phyloP scores from a whole-genome alignment of 2,113 vertebrate species.

The Holacanthus passer region DNA sequence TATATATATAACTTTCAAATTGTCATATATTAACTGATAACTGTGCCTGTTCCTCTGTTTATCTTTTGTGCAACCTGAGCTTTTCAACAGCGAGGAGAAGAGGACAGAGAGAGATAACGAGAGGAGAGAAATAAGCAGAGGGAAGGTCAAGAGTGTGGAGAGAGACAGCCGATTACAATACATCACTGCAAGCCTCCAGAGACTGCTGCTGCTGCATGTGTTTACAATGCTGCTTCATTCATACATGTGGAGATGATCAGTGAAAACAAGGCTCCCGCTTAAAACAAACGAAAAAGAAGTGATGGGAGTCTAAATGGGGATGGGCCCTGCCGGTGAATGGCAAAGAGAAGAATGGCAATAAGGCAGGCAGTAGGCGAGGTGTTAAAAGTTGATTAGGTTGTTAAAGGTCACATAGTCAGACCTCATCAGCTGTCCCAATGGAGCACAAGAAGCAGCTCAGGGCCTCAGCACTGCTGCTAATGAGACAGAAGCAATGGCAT shows the following conservation, averaged over 20 bases:
- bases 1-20: constrained; percentile 10
- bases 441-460: constrained; percentile 71
- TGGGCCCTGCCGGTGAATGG: constrained; percentile 44
- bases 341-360: constrained; percentile 73
- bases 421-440: constrained; percentile 81
- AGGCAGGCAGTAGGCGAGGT: constrained; percentile 78
- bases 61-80: constrained; percentile 21
- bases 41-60: constrained; percentile 22
- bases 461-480: constrained; percentile 78
- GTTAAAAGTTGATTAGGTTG: constrained; percentile 89
- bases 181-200: constrained; percentile 50
- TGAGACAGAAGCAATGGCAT: constrained; percentile 80
- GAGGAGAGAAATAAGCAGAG: constrained; percentile 50
- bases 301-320: constrained; percentile 35
- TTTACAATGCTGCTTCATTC: constrained; percentile 55
- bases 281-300: constrained; percentile 14
- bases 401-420: constrained; percentile 86
- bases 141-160: constrained; percentile 67
- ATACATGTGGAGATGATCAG: constrained; percentile 32
- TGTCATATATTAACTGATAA: constrained; percentile 10
- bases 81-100: constrained; percentile 25
- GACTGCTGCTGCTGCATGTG: constrained; percentile 49
- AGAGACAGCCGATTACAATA: constrained; percentile 55
- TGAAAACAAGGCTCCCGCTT: constrained; percentile 44
- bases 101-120: constrained; percentile 48